These are phyloP conservation scores for Takifugu bimaculatus DNA, from an alignment of 2,113 vertebrate species.

Conservation along the genomic window DNA sequence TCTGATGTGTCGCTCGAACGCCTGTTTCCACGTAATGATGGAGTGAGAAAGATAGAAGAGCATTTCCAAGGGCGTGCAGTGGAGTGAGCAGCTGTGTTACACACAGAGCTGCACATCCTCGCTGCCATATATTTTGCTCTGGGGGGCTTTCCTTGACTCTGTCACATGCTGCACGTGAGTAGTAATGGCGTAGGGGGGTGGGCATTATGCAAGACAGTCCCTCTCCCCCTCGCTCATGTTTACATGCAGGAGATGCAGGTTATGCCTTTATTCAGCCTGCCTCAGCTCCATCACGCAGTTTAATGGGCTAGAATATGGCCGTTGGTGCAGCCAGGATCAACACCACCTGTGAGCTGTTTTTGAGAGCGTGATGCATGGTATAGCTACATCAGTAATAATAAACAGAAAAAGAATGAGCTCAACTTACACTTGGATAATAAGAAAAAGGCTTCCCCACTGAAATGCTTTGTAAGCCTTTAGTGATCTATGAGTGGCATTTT, in stretches of 20 bases:
- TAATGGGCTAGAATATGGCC: constrained; percentile 40
- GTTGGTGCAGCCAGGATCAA: constrained; percentile 26
- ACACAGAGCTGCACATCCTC: constrained; percentile 35
- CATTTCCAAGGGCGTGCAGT: constrained; percentile 31
- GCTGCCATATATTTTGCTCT: constrained; percentile 49
- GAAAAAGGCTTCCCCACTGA: neutral
- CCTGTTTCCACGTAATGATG: constrained; percentile 9
- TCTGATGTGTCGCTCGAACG: constrained; percentile 14
- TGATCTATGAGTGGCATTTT: constrained; percentile 23
- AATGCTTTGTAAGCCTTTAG: neutral
- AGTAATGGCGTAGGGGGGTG: constrained; percentile 23
- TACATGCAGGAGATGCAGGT: constrained; percentile 39
- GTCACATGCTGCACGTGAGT: constrained; percentile 71
- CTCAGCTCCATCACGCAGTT: constrained; percentile 14
- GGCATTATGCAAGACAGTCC: constrained; percentile 55
- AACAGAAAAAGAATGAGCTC: neutral
- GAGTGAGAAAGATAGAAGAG: constrained; percentile 5
- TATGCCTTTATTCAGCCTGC: constrained; percentile 21
- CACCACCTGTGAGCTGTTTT: constrained; percentile 36
- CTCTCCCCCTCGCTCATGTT: constrained; percentile 26
- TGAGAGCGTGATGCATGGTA: neutral
- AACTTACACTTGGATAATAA: neutral
- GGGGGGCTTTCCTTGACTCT: constrained; percentile 53
- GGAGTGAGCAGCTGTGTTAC: constrained; percentile 31
- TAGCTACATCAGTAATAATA: constrained; percentile 26